These are phyloP conservation scores for Channa maculata DNA, from an alignment of 2,113 vertebrate genomes.

Conservation along the genomic window DNA sequence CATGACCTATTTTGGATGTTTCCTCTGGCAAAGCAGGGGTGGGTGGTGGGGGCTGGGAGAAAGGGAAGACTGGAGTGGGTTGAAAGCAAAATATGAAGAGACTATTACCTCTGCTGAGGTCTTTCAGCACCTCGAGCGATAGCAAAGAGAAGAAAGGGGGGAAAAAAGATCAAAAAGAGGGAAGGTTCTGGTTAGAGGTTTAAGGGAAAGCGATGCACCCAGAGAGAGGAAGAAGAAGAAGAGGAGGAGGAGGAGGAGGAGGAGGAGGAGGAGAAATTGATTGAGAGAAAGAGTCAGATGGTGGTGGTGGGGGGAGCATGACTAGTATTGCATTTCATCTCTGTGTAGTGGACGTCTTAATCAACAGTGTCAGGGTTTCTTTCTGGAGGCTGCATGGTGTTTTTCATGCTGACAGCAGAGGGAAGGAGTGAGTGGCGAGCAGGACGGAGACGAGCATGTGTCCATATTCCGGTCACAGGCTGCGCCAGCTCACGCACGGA, in stretches of 20 bases:
- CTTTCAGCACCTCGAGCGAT: slow-evolving; percentile 68
- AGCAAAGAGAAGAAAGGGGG: slow-evolving; percentile 14
- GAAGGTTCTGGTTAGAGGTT: slow-evolving; percentile 42
- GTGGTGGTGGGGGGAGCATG: background rate
- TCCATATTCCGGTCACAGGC: slow-evolving; percentile 17
- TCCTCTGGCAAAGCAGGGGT: slow-evolving; percentile 31
- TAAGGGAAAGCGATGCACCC: slow-evolving; percentile 8
- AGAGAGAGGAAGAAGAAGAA: slow-evolving; percentile 20
- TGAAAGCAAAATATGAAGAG: slow-evolving; percentile 62
- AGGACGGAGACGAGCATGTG: slow-evolving; percentile 20
- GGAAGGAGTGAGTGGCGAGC: slow-evolving; percentile 34
- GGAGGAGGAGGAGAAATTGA: too few relatives aligned
- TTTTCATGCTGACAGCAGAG: slow-evolving; percentile 66
- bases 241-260: background rate
- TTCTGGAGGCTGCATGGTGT: slow-evolving; percentile 69
- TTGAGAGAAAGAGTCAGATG: too few relatives aligned
- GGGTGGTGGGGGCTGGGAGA: background rate
- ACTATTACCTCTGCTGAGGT: slow-evolving; percentile 45
- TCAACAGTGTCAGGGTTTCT: slow-evolving; percentile 87
- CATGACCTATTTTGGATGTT: slow-evolving; percentile 76
- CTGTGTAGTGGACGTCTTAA: slow-evolving; percentile 90
- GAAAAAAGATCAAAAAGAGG: slow-evolving; percentile 38
- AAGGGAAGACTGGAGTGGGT: slow-evolving; percentile 38
- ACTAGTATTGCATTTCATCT: slow-evolving; percentile 84
- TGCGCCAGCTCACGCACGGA: slow-evolving; percentile 2